These are phyloP conservation scores for Dreissena rostriformis DNA, from an alignment of 1,140 invertebrate species.

Conservation along the genomic window DNA sequence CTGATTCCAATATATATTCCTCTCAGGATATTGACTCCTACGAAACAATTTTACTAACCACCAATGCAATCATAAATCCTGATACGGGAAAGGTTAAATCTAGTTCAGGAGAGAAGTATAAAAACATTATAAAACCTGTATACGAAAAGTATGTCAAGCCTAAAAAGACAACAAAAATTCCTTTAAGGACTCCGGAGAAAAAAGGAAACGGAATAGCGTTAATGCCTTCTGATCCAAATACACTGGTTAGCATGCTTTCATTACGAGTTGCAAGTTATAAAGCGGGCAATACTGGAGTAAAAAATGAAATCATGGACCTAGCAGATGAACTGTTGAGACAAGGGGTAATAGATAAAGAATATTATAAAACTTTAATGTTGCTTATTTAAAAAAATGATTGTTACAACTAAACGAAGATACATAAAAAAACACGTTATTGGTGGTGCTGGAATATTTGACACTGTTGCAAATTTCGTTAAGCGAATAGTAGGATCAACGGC, in stretches of 20 bases:
- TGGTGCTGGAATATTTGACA: background rate
- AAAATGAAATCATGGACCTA: background rate
- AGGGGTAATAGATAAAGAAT: background rate
- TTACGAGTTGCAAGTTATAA: background rate
- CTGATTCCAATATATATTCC: background rate
- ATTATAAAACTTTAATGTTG: background rate
- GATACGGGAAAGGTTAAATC: no score
- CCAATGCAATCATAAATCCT: no score
- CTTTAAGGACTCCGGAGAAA: no score
- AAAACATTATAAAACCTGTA: no score
- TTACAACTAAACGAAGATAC: background rate
- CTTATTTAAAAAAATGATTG: background rate
- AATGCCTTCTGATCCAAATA: background rate
- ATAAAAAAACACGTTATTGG: slow-evolving; percentile 1
- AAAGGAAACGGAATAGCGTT: background rate
- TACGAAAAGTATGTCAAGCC: no score
- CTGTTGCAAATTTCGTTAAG: background rate
- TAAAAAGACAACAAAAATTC: no score
- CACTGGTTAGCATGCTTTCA: background rate
- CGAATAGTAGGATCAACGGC: background rate
- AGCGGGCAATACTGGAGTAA: background rate
- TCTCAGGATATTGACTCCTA: background rate
- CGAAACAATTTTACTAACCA: background rate
- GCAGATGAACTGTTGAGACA: background rate
- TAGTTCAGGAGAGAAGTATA: no score